Conservation (phyloP, 2,797 vertebrate species). For the Scarus forsteni region DNA sequence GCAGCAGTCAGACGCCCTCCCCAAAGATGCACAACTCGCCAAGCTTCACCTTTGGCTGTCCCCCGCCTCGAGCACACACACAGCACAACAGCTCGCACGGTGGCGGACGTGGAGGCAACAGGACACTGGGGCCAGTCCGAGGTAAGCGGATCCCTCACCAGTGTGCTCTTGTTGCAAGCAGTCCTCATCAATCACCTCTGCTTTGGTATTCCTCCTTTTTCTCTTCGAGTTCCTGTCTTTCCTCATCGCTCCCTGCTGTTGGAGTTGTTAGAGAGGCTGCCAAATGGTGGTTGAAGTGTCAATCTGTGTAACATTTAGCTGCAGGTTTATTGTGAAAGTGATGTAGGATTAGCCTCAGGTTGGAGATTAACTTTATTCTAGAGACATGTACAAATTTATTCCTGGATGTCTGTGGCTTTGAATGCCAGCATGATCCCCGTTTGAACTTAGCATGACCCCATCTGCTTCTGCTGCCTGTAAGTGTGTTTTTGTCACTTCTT, state of each 20-base stretch:
- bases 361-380: neutral
- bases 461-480: constrained; percentile 14
- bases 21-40: constrained; percentile 89
- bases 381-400: constrained; percentile 2
- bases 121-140: constrained; percentile 85
- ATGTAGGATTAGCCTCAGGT: neutral
- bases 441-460: constrained; percentile 22
- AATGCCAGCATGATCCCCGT: constrained; percentile 22
- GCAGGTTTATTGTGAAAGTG: constrained; percentile 4
- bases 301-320: constrained; percentile 2
- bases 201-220: neutral
- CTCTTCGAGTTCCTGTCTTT: constrained; percentile 6
- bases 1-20: constrained; percentile 87
- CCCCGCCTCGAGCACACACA: constrained; percentile 59
- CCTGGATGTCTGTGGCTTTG: constrained; percentile 16
- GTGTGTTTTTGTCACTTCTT: neutral
- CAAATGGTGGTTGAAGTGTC: constrained; percentile 5
- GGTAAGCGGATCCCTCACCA: constrained; percentile 83
- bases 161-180: constrained; percentile 14
- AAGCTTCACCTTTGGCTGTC: constrained; percentile 90
- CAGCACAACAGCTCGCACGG: constrained; percentile 73
- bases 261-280: neutral
- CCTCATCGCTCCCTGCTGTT: constrained; percentile 14
- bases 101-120: constrained; percentile 65
- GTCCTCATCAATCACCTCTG: constrained; percentile 1